These are phyloP conservation scores for Drosophila ambigua DNA, from an alignment of 1,140 invertebrate species.

Conservation along the genomic window DNA sequence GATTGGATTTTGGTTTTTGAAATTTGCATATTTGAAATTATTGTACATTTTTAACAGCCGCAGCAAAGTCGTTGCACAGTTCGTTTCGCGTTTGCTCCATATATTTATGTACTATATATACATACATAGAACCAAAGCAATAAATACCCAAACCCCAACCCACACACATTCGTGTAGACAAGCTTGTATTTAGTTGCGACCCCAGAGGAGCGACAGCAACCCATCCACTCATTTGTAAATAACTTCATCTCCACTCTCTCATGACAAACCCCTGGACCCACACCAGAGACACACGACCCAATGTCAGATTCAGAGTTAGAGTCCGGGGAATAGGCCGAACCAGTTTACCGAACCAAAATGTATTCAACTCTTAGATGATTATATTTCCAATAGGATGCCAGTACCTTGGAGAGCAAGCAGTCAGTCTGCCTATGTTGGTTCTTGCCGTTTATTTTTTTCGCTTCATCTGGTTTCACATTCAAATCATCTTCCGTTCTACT, in stretches of 20 bases:
- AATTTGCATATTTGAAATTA: slow-evolving; percentile 73
- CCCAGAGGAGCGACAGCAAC: slow-evolving; percentile 51
- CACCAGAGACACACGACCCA: slow-evolving; percentile 11
- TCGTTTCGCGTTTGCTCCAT: slow-evolving; percentile 49
- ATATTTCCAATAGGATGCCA: slow-evolving; percentile 41
- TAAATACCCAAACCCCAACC: slow-evolving; percentile 39
- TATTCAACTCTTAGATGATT: slow-evolving; percentile 40
- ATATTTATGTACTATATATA: slow-evolving; percentile 55
- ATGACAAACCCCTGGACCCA: slow-evolving; percentile 33
- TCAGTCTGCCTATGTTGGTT: slow-evolving; percentile 36
- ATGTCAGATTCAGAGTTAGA: slow-evolving; percentile 13
- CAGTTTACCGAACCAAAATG: slow-evolving; percentile 19
- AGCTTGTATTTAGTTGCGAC: slow-evolving; percentile 60
- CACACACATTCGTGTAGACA: slow-evolving; percentile 61
- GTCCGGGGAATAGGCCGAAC: slow-evolving; percentile 25
- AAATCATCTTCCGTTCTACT: slow-evolving; percentile 14
- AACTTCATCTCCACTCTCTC: slow-evolving; percentile 67
- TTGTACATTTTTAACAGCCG: slow-evolving; percentile 59
- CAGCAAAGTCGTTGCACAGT: slow-evolving; percentile 58
- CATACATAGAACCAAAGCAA: slow-evolving; percentile 41
- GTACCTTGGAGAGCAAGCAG: slow-evolving; percentile 29
- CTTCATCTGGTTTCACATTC: slow-evolving; percentile 49
- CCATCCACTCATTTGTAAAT: slow-evolving; percentile 71
- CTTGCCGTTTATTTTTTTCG: slow-evolving; percentile 14
- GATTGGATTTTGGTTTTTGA: slow-evolving; percentile 72